Conservation (phyloP, 2,113 vertebrate species). For the Lophotis ruficrista region DNA sequence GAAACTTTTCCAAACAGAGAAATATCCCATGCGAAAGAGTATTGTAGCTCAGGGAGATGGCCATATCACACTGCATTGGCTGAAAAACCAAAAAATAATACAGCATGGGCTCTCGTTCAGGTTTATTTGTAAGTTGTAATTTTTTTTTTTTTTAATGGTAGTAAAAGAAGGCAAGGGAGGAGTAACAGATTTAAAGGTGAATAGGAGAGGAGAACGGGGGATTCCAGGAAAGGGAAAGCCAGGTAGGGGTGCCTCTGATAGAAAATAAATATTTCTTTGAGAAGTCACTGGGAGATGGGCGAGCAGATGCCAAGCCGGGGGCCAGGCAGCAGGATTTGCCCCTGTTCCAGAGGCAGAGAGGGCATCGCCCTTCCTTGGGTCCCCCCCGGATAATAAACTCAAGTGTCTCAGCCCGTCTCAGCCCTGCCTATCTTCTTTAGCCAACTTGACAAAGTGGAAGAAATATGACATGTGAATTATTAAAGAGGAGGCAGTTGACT, state of each 20-base stretch:
- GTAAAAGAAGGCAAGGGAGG: neutral
- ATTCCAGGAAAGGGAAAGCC: neutral
- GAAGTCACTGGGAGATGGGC: neutral
- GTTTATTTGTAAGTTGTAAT: neutral
- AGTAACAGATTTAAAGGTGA: neutral
- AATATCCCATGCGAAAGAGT: neutral
- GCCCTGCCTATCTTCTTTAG: slow-evolving; percentile 73
- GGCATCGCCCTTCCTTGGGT: neutral
- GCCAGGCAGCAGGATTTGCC: neutral
- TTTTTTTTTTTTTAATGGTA: neutral
- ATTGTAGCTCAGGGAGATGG: neutral
- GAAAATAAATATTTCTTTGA: neutral
- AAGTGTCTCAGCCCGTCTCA: slow-evolving; percentile 42
- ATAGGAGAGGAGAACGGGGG: neutral
- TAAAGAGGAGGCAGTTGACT: slow-evolving; percentile 81
- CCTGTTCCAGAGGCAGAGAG: neutral
- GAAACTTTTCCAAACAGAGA: neutral
- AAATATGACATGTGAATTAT: slow-evolving; percentile 81
- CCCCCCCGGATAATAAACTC: slow-evolving; percentile 60
- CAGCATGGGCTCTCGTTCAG: neutral
- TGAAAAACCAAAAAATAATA: neutral
- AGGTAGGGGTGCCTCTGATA: neutral
- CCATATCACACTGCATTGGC: neutral
- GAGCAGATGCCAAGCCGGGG: neutral
- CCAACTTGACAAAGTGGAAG: slow-evolving; percentile 75